Percentiles rank a stretch among this genome's conserved stretches.
Conservation (phyloP, 2,888 invertebrate genomes). For the Drosophila demipolita region DNA sequence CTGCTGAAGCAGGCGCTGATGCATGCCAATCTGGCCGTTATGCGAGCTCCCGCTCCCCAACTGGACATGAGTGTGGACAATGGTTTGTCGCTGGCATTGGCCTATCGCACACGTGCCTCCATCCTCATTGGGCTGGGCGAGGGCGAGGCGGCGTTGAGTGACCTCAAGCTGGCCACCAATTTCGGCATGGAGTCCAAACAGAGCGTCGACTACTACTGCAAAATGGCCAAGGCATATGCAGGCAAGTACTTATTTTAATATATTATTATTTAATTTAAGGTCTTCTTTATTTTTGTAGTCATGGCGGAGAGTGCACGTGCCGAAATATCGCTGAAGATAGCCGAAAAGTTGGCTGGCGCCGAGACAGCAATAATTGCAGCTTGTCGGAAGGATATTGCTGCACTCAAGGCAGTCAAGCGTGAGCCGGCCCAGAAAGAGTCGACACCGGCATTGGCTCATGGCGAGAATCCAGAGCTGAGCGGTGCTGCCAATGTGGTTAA, state of each 20-base stretch:
- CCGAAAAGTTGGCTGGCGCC: conserved; percentile 87
- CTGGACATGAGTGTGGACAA: conserved; percentile 86
- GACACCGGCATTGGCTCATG: conserved; percentile 85
- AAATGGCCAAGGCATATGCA: conserved; percentile 89
- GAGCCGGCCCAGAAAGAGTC: conserved; percentile 15
- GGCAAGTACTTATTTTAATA: conserved; percentile 58
- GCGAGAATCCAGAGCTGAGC: conserved; percentile 86
- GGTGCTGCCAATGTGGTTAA: conserved; percentile 88
- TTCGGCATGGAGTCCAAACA: conserved; percentile 87
- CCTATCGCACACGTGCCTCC: conserved; percentile 89
- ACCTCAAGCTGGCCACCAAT: conserved; percentile 89
- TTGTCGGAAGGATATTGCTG: conserved; percentile 85
- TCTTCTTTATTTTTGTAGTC: conserved; percentile 83
- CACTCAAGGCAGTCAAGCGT: conserved; percentile 65
- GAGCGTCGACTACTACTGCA: conserved; percentile 89
- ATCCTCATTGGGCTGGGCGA: conserved; percentile 87
- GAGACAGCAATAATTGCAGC: conserved; percentile 85
- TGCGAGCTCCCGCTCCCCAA: conserved; percentile 89
- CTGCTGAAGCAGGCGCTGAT: conserved; percentile 87
- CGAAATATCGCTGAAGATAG: conserved; percentile 88
- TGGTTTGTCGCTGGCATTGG: conserved; percentile 88
- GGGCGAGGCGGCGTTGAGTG: conserved; percentile 88
- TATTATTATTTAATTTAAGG: not conserved
- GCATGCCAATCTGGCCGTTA: conserved; percentile 90
- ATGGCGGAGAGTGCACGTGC: conserved; percentile 87